These are phyloP conservation scores for Donacobius atricapilla DNA, from an alignment of 2,113 vertebrate genomes.

Conservation along the genomic window DNA sequence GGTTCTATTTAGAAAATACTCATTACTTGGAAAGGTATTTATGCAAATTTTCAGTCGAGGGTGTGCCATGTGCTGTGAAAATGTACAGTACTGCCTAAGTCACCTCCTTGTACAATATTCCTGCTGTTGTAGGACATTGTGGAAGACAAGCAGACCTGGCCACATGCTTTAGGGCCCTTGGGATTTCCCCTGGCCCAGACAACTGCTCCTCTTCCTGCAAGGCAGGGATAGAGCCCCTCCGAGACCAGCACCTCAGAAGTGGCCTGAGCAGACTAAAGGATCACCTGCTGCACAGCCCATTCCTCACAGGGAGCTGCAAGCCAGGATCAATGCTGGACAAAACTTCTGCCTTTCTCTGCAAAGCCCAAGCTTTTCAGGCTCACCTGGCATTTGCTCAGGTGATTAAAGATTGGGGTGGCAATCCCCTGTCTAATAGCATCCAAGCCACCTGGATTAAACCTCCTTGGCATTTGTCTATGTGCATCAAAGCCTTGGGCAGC, in stretches of 20 bases:
- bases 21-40: not conserved
- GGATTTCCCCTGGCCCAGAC: not conserved
- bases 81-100: not conserved
- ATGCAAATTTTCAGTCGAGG: not conserved
- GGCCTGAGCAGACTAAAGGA: not conserved
- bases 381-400: not conserved
- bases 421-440: not conserved
- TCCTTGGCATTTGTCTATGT: rapidly evolving
- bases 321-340: not conserved
- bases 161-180: rapidly evolving
- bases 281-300: not conserved
- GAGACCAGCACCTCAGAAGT: not conserved
- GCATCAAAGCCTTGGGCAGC: not conserved
- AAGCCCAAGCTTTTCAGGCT: not conserved
- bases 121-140: not conserved
- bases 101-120: not conserved
- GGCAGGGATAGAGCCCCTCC: not conserved
- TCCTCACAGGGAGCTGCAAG: not conserved
- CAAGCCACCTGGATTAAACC: not conserved
- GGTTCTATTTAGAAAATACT: not conserved
- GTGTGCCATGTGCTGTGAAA: not conserved
- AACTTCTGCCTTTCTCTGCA: not conserved
- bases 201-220: not conserved
- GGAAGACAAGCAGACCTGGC: not conserved
- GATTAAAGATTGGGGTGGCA: not conserved